Percentiles rank a stretch among this genome's conserved stretches.
Evolutionary conservation across 1,140 invertebrate species (phyloP).

Genomic region (Heliothis subflexa): DNA sequence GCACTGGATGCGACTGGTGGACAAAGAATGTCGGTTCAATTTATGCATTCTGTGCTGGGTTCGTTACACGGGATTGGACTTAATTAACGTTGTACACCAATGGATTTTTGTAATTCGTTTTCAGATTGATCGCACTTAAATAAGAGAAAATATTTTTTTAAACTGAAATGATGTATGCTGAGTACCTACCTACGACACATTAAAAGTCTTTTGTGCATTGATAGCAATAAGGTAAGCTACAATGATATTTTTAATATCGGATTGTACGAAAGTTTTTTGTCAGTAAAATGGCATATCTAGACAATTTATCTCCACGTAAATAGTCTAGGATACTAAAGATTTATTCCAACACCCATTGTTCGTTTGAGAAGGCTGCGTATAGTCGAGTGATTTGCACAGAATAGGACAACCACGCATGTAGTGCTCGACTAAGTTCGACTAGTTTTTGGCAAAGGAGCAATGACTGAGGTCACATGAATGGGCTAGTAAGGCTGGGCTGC

Average conservation of each 20-base stretch:
- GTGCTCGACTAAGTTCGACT: slow-evolving; percentile 19
- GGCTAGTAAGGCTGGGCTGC: neutral
- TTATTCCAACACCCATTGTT: slow-evolving; percentile 52
- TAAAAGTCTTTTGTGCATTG: too few relatives aligned
- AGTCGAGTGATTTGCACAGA: slow-evolving; percentile 40
- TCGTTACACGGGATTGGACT: slow-evolving; percentile 2
- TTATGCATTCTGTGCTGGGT: slow-evolving; percentile 1
- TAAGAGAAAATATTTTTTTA: too few relatives aligned
- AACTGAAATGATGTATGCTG: too few relatives aligned
- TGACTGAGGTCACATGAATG: slow-evolving; percentile 17
- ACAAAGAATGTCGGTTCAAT: slow-evolving; percentile 17
- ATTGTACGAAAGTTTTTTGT: neutral
- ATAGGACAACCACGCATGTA: slow-evolving; percentile 25
- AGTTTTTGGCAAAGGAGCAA: slow-evolving; percentile 30
- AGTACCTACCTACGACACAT: too few relatives aligned
- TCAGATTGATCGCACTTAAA: neutral
- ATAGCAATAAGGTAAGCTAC: neutral
- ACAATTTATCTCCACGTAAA: slow-evolving; percentile 24
- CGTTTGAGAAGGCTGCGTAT: slow-evolving; percentile 50
- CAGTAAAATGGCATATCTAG: slow-evolving; percentile 35
- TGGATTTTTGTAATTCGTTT: too few relatives aligned
- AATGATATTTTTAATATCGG: neutral
- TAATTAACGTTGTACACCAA: neutral
- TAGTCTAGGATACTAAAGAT: slow-evolving; percentile 39
- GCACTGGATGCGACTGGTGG: slow-evolving; percentile 44